Conservation (phyloP, 2,888 invertebrate genomes). For the Ichneumoninae sp. region DNA sequence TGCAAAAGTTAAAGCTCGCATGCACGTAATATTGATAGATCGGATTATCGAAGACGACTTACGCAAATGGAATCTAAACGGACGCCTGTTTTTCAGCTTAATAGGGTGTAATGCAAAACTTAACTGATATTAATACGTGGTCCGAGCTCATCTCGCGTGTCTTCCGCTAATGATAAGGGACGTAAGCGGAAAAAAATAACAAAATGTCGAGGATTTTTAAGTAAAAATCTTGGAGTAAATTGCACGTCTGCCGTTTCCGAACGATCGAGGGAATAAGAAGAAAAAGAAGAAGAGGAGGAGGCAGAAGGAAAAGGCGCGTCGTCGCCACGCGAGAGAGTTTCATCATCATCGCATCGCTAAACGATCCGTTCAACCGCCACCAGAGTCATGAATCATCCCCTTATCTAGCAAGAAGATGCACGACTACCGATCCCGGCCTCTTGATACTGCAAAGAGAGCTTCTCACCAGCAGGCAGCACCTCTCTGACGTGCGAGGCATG, state of each 20-base stretch:
- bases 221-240: slow-evolving; percentile 52
- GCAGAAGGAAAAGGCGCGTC: slow-evolving; percentile 49
- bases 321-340: slow-evolving; percentile 65
- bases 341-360: slow-evolving; percentile 67
- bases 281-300: slow-evolving; percentile 15
- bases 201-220: not conserved
- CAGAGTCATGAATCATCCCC: slow-evolving; percentile 75
- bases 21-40: not conserved
- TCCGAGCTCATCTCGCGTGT: not conserved
- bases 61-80: not conserved
- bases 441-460: slow-evolving; percentile 61
- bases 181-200: slow-evolving; percentile 12
- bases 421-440: slow-evolving; percentile 74
- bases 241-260: slow-evolving; percentile 64
- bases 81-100: not conserved
- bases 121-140: not conserved
- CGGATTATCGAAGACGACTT: not conserved
- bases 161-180: not conserved
- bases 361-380: slow-evolving; percentile 61
- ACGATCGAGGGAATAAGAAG: slow-evolving; percentile 12
- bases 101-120: not conserved
- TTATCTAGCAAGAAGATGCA: slow-evolving; percentile 78
- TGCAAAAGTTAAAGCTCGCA: not conserved
- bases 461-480: slow-evolving; percentile 40
- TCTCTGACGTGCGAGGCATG: slow-evolving; percentile 45